A percentile compares a stretch with the other conserved stretches of the same genome.
phyloP scores from a whole-genome alignment of 1,140 invertebrate species.

The Helicorthomorpha holstii region DNA sequence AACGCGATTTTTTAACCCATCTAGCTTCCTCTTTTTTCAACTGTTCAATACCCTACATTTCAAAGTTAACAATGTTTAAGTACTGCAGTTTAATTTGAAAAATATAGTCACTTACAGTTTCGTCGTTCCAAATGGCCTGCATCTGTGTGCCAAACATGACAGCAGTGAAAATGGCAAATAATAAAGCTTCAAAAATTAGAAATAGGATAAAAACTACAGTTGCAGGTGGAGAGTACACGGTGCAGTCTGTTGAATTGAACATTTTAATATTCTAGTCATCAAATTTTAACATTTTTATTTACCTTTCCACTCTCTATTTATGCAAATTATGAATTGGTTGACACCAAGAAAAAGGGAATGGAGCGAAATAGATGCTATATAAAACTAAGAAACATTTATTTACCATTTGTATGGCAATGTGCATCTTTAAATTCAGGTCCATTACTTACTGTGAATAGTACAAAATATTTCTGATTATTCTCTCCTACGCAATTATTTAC shows the following conservation, averaged over 20 bases:
- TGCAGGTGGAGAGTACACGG: conserved; percentile 78
- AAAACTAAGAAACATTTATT: conserved; percentile 50
- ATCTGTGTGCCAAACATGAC: conserved; percentile 95
- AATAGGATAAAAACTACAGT: conserved; percentile 91
- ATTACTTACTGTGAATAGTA: conserved; percentile 84
- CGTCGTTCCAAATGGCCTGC: conserved; percentile 97
- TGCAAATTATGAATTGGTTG: conserved; percentile 85
- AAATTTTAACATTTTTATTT: conserved; percentile 15
- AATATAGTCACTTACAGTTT: conserved; percentile 53
- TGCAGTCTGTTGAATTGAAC: conserved; percentile 43
- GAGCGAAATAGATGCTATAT: conserved; percentile 87
- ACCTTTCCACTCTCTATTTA: conserved; percentile 78
- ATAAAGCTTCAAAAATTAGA: conserved; percentile 84
- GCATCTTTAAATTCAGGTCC: neutral
- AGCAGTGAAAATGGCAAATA: conserved; percentile 96
- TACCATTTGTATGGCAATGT: neutral
- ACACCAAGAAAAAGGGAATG: conserved; percentile 83
- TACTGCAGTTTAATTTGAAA: too few relatives aligned
- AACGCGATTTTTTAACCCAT: conserved; percentile 75
- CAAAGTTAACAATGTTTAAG: too few relatives aligned
- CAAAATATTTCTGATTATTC: conserved; percentile 99
- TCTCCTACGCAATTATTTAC: conserved; percentile 99
- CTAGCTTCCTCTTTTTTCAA: conserved; percentile 81
- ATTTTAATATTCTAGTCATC: neutral
- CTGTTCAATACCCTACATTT: conserved; percentile 70